Evolutionary conservation across 1,140 invertebrate genomes (phyloP), one percentile per base, ranked within the genome.

Genomic region (Drosophila albomicans): DNA sequence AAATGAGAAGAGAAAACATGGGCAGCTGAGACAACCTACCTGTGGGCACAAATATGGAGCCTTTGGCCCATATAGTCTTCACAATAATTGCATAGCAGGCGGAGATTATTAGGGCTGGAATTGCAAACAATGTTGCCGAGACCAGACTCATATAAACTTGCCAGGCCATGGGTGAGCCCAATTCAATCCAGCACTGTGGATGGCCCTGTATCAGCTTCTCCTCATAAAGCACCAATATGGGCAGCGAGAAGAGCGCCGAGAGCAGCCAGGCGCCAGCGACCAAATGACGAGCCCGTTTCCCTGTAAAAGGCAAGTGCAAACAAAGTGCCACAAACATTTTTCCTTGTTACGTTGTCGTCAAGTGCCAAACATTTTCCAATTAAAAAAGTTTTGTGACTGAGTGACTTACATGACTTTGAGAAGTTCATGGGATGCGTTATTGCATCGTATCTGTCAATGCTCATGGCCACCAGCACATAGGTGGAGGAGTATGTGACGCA

Each of bases 391-490:
- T 89, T 28, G 48, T 5, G 10, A 20, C 57, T 6, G 25, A 30
- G 69, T 16, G 92, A 97, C 97, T 97, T 94, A 98, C 97, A 98
- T 85, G 97, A 97, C 91, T 96, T 96, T 20, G 96, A 97, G 93
- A 98, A 98, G 93, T 98, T 98, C 96, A 99, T 97, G 1, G 98
- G 98, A 93, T 98, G 96, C 5, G 97, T 98, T 85, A 99, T 98
- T 75, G 98, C 98, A 90, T 99, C 97, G 86, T 98, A 98, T 84
- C 98, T 94, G 93, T 99, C 98, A 77, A 99, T 97, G 82, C 97
- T 98, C 20, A 99, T 94, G 1, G 98, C 97, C 10, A 99, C 98
- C 35, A 99, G 94, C 5, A 99, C 98, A 88, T 99, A 99, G 0
- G 98, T 99, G 1, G 98, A 99, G 4, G 97, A 97, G 92, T 98